Percentiles rank a stretch among this genome's conserved stretches.
Evolutionary conservation across 1,140 invertebrate genomes (phyloP).

Genomic region (Papilio glaucus): DNA sequence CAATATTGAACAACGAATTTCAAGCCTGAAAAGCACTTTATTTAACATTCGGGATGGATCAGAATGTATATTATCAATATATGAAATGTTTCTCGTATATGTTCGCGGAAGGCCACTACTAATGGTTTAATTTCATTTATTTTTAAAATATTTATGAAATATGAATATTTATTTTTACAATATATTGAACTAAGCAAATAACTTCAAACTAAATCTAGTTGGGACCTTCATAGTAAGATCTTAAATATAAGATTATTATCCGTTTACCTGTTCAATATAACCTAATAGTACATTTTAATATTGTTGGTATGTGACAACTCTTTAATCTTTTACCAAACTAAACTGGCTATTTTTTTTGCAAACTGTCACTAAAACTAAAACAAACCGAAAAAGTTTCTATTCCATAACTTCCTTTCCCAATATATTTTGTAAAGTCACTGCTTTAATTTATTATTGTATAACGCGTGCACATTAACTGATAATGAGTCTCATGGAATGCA

Average conservation of each 20-base stretch:
- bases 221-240: constrained; percentile 7
- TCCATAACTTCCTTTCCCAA: too few relatives aligned
- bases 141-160: neutral
- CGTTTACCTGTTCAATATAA: neutral
- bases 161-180: neutral
- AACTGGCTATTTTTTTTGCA: neutral
- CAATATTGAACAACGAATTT: constrained; percentile 28
- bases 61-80: too few relatives aligned
- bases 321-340: neutral
- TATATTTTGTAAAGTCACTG: too few relatives aligned
- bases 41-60: neutral
- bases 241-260: neutral
- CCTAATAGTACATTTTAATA: too few relatives aligned
- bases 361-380: neutral
- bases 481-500: too few relatives aligned
- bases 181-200: constrained; percentile 16
- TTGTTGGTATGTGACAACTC: constrained; percentile 5
- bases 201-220: constrained; percentile 7
- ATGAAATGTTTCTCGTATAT: too few relatives aligned
- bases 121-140: neutral
- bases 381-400: neutral
- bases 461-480: too few relatives aligned
- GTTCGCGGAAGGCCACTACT: too few relatives aligned
- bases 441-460: too few relatives aligned
- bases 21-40: constrained; percentile 15